These are phyloP conservation scores for Drosophila kepulauana DNA, from an alignment of 1,140 invertebrate species.

Conservation along the genomic window DNA sequence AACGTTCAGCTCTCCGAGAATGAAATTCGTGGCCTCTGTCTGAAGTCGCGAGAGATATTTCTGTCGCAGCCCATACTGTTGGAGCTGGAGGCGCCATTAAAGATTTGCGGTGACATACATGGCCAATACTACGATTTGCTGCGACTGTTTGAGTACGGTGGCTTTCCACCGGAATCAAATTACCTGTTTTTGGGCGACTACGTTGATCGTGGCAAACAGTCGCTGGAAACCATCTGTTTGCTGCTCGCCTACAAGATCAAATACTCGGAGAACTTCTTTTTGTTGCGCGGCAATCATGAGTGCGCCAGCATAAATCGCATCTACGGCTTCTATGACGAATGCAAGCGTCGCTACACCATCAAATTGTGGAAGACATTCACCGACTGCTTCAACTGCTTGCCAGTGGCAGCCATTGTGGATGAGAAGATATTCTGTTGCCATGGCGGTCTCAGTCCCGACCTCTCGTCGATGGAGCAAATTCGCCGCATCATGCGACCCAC, in stretches of 20 bases:
- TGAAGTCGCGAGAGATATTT: constrained; percentile 99
- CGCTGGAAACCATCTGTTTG: constrained; percentile 96
- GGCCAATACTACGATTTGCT: constrained; percentile 99
- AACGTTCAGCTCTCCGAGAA: constrained; percentile 98
- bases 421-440: constrained; percentile 99
- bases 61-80: constrained; percentile 99
- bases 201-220: constrained; percentile 94
- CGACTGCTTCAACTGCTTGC: constrained; percentile 99
- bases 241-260: constrained; percentile 98
- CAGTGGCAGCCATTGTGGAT: constrained; percentile 97
- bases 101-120: constrained; percentile 99
- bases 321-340: constrained; percentile 99
- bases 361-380: constrained; percentile 99
- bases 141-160: constrained; percentile 99
- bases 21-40: constrained; percentile 97
- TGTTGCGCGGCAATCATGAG: constrained; percentile 93
- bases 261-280: constrained; percentile 96
- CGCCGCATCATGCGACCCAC: constrained; percentile 96
- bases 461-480: constrained; percentile 97
- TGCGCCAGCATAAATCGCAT: constrained; percentile 97
- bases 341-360: constrained; percentile 98
- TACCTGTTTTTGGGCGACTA: constrained; percentile 98
- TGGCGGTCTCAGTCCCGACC: constrained; percentile 95
- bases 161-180: constrained; percentile 99
- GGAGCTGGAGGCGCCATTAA: constrained; percentile 98